Evolutionary conservation across 2,113 vertebrate genomes (phyloP).

Genomic region (Sialia sialis): DNA sequence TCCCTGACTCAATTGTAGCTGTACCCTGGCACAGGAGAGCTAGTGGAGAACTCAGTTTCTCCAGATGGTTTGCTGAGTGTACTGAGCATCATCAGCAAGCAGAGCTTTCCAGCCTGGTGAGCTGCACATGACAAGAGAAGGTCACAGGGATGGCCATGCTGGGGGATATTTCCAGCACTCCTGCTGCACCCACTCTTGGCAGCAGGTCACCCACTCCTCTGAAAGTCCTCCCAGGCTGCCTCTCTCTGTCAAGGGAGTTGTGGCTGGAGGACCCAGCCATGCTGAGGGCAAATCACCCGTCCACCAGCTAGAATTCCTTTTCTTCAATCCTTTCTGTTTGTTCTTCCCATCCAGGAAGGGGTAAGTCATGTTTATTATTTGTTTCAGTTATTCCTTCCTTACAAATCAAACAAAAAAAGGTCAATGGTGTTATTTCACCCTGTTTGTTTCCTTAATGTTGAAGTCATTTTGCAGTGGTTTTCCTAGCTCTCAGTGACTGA

Average conservation of each 20-base stretch:
- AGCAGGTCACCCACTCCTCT: not conserved
- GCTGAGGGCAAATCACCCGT: fast-evolving
- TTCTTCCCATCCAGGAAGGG: not conserved
- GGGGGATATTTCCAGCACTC: not conserved
- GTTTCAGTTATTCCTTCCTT: not conserved
- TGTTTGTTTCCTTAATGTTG: not conserved
- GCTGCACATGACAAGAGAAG: not conserved
- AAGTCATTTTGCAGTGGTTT: not conserved
- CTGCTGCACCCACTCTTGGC: not conserved
- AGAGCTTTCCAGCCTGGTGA: not conserved
- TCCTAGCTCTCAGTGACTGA: not conserved
- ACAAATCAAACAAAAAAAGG: not conserved
- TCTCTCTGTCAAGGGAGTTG: not conserved
- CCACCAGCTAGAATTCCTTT: fast-evolving
- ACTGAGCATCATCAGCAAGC: not conserved
- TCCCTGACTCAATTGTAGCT: not conserved
- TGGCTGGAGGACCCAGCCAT: not conserved
- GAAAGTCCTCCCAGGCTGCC: not conserved
- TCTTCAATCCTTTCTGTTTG: not conserved
- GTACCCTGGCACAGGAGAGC: not conserved
- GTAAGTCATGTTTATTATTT: not conserved
- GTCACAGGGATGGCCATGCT: not conserved
- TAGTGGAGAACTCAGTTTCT: not conserved
- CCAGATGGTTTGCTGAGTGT: not conserved
- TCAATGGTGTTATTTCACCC: not conserved